Conservation (phyloP, 2,797 vertebrate species). For the Pangasius djambal region DNA sequence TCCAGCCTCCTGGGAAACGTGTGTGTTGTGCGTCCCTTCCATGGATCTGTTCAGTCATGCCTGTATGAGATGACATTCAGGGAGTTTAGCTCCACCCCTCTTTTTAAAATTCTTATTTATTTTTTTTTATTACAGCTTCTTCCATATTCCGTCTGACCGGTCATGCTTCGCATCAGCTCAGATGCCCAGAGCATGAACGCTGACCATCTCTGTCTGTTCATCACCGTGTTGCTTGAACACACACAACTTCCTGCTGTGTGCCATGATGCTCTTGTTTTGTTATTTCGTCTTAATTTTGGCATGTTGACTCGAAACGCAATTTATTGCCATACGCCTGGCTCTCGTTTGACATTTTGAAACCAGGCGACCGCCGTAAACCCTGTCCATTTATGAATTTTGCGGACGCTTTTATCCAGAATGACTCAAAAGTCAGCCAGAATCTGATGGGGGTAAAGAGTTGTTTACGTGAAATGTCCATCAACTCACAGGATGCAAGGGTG, state of each 20-base stretch:
- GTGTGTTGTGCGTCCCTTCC: conserved; percentile 44
- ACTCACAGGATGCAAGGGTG: neutral
- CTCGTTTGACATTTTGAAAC: neutral
- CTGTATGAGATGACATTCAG: conserved; percentile 40
- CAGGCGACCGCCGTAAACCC: neutral
- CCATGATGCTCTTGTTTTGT: conserved; percentile 26
- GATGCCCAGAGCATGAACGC: conserved; percentile 34
- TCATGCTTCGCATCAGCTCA: conserved; percentile 24
- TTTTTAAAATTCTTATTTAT: neutral
- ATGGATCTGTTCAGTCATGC: conserved; percentile 6
- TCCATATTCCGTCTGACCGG: conserved; percentile 17
- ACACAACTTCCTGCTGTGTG: conserved; percentile 21
- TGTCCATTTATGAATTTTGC: neutral
- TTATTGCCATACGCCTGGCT: conserved; percentile 13
- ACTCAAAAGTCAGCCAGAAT: neutral
- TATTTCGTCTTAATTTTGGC: conserved; percentile 27
- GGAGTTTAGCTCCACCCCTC: neutral
- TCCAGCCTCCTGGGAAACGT: conserved; percentile 27
- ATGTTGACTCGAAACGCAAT: conserved; percentile 27
- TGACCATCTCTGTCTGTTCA: neutral
- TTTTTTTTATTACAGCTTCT: neutral
- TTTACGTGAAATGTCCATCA: neutral
- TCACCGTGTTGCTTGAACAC: conserved; percentile 34
- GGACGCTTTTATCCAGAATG: neutral
- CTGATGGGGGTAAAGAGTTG: neutral